Evolutionary conservation across 2,113 vertebrate species (phyloP), one percentile per base, ranked within the genome.

Genomic region (Paramisgurnus dabryanus): DNA sequence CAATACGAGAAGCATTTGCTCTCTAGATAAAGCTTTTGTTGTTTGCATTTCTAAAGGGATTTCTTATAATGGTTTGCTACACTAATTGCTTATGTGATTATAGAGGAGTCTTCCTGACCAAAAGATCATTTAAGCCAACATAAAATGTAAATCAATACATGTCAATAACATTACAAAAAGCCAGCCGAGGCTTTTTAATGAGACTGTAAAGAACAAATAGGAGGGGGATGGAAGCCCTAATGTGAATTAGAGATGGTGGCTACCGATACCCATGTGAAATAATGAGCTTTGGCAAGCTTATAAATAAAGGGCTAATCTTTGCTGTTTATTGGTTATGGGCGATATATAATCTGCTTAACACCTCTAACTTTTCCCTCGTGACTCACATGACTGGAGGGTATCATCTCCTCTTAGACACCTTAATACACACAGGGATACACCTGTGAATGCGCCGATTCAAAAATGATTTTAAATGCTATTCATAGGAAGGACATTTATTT

Each of bases 391-490:
- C 73, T 76, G 73, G 18, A 76, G 60, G 73, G 43, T 50, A 75
- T 61, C 58, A 49, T 49, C 43, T 64, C 73, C 49, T 76, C 72
- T 76, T 76, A 50, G 60, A 64, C 45, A 50, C 18, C 15, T 64
- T 64, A 63, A 64, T 64, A 75, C 12, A 73, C 55, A 74, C 40
- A 47, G 55, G 41, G 6, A 49, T 27, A 49, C 41, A 64, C 43
- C 60, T 64, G 45, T 58, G 49, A 49, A 64, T 17, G 73, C 41
- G 47, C 5, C 34, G 72, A 64, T 58, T 76, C 73, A 76, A 58
- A 50, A 50, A 64, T 34, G 43, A 76, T 64, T 64, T 57, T 47
- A 39, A 27, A 83, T 60, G 77, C 64, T 84, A 6, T 86, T 45
- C 12, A 64, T 49, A 49, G 22, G 13, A 76, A 64, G 18, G 60